These are phyloP conservation scores for Drosophila nigricruria DNA, from an alignment of 2,888 invertebrate genomes.

Conservation along the genomic window DNA sequence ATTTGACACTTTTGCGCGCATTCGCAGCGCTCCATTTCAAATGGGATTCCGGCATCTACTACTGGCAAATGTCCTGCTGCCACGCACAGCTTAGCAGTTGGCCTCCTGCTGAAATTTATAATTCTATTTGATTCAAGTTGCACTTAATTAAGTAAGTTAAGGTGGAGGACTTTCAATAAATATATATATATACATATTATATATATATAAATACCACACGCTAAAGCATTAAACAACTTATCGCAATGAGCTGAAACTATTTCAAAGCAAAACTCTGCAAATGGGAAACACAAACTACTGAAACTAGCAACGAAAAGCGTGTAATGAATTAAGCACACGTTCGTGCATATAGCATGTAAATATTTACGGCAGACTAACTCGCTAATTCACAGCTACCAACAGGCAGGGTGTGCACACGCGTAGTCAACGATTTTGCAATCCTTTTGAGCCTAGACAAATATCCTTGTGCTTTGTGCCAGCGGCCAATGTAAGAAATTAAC, in stretches of 20 bases:
- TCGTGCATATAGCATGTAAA: slow-evolving; percentile 19
- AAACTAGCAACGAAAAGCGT: background rate
- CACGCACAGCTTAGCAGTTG: background rate
- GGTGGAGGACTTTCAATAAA: background rate
- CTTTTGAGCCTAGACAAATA: slow-evolving; percentile 60
- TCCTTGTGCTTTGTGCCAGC: slow-evolving; percentile 22
- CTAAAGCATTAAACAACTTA: background rate
- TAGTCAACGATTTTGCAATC: slow-evolving; percentile 31
- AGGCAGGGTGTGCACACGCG: background rate
- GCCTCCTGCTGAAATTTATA: slow-evolving; percentile 28
- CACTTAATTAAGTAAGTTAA: slow-evolving; percentile 25
- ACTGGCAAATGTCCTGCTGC: background rate
- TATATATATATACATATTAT: background rate
- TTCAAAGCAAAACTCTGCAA: background rate
- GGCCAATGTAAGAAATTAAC: slow-evolving; percentile 45
- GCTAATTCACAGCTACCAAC: slow-evolving; percentile 29
- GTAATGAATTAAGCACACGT: slow-evolving; percentile 13
- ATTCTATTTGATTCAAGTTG: slow-evolving; percentile 31
- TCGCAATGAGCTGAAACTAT: background rate
- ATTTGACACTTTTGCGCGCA: slow-evolving; percentile 70
- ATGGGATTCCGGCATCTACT: background rate
- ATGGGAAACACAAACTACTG: background rate
- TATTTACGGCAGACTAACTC: slow-evolving; percentile 27
- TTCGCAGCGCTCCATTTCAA: slow-evolving; percentile 36
- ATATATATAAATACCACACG: background rate